Conservation (phyloP, 2,113 vertebrate genomes). For the Triplophysa dalaica region DNA sequence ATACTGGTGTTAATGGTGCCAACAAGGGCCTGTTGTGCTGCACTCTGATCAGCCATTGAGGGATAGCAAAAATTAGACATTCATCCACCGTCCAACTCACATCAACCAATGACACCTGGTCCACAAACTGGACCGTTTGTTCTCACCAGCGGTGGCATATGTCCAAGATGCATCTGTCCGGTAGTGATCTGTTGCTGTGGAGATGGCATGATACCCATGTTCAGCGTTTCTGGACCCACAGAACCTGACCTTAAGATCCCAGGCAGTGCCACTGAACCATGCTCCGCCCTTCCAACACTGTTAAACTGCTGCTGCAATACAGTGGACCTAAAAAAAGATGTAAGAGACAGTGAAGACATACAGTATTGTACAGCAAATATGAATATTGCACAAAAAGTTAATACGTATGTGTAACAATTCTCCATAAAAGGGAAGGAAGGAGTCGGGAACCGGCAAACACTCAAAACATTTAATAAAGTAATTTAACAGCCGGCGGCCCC, state of each 20-base stretch:
- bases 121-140: neutral
- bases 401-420: too few relatives aligned
- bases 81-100: neutral
- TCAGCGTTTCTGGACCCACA: slow-evolving; percentile 90
- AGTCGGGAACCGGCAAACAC: too few relatives aligned
- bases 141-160: slow-evolving; percentile 95
- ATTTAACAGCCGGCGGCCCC: too few relatives aligned
- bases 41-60: slow-evolving; percentile 74
- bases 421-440: too few relatives aligned
- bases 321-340: slow-evolving; percentile 77
- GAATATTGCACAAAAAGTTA: too few relatives aligned
- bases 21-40: slow-evolving; percentile 95
- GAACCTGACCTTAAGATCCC: slow-evolving; percentile 94
- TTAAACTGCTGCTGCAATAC: slow-evolving; percentile 98
- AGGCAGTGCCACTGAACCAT: slow-evolving; percentile 88
- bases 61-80: neutral
- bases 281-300: slow-evolving; percentile 86
- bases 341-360: slow-evolving; percentile 28
- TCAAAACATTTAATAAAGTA: too few relatives aligned
- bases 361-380: neutral
- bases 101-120: neutral
- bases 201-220: slow-evolving; percentile 91
- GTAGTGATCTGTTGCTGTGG: slow-evolving; percentile 92
- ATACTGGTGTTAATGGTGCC: slow-evolving; percentile 97
- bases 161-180: slow-evolving; percentile 94